Evolutionary conservation across 2,888 invertebrate genomes (phyloP).

Genomic region (Agrochola macilenta): DNA sequence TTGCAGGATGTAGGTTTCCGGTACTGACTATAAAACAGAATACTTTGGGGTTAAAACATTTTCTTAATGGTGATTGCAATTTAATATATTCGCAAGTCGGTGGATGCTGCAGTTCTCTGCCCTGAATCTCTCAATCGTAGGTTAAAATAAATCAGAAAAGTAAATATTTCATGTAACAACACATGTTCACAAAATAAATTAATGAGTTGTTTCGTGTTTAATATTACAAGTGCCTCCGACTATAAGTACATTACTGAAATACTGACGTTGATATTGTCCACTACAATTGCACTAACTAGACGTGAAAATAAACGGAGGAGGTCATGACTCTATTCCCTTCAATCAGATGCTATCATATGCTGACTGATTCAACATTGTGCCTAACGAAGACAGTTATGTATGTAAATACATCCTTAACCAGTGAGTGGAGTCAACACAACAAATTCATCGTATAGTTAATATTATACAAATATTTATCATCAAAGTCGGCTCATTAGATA

Average conservation of each 20-base stretch:
- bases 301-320: conserved; percentile 75
- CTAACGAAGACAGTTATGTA: conserved; percentile 69
- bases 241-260: conserved; percentile 55
- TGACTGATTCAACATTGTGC: conserved; percentile 73
- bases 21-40: conserved; percentile 18
- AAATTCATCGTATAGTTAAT: conserved; percentile 52
- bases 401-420: conserved; percentile 62
- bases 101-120: not conserved
- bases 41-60: conserved; percentile 11
- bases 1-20: conserved; percentile 19
- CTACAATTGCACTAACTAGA: conserved; percentile 82
- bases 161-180: not conserved
- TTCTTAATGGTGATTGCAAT: conserved; percentile 4
- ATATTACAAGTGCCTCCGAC: conserved; percentile 19
- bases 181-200: conserved; percentile 7
- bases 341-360: conserved; percentile 71
- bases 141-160: not conserved
- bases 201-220: not conserved
- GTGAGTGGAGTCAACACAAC: conserved; percentile 62
- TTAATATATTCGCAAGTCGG: conserved; percentile 2
- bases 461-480: conserved; percentile 64
- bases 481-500: conserved; percentile 72
- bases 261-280: conserved; percentile 67
- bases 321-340: conserved; percentile 77
- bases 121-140: not conserved